Percentiles rank a stretch among this genome's conserved stretches.
Conservation (phyloP, 2,113 vertebrate species). For the Microcebus jonahi region DNA sequence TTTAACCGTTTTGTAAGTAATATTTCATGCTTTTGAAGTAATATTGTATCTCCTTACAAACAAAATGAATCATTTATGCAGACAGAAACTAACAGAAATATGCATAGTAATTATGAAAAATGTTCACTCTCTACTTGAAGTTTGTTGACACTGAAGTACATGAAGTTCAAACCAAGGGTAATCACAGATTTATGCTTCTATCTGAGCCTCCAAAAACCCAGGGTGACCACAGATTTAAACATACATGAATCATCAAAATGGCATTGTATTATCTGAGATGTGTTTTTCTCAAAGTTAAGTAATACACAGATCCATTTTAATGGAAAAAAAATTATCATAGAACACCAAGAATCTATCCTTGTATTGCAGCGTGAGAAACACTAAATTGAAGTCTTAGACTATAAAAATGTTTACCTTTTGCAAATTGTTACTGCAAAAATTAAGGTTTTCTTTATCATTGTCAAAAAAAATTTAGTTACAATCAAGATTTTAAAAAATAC, state of each 20-base stretch:
- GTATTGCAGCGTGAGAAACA: neutral
- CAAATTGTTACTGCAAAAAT: neutral
- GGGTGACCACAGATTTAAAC: neutral
- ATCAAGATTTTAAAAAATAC: neutral
- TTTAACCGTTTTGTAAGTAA: slow-evolving; percentile 97
- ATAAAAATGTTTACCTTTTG: neutral
- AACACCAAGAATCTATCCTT: neutral
- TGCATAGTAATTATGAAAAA: neutral
- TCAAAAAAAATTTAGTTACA: neutral
- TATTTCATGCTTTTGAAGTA: slow-evolving; percentile 86
- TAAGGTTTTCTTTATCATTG: neutral
- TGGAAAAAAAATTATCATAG: neutral
- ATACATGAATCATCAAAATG: neutral
- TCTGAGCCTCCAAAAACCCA: no score
- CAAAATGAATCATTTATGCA: neutral
- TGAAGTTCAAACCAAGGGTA: neutral
- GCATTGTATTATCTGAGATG: neutral
- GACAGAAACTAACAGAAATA: neutral
- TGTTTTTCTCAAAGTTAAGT: neutral
- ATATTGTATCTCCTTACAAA: neutral
- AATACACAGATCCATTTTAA: neutral
- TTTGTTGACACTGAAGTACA: neutral
- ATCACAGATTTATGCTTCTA: neutral
- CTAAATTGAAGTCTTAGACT: neutral
- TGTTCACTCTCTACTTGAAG: neutral